These are phyloP conservation scores for Hymenochirus boettgeri DNA, from an alignment of 2,113 vertebrate species.

Conservation along the genomic window DNA sequence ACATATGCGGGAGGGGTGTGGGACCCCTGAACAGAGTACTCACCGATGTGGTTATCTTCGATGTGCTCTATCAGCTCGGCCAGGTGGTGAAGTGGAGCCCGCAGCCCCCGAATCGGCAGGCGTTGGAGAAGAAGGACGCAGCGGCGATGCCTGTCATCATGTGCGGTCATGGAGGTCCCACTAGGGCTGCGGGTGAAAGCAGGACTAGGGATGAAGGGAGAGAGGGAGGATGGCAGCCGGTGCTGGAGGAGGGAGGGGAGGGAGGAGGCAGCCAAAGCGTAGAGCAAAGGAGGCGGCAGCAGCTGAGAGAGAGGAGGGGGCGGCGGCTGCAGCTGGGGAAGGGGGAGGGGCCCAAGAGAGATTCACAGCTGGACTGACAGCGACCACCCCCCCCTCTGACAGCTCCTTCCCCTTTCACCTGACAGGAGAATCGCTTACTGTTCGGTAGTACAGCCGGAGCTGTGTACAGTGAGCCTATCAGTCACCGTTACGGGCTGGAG, in stretches of 20 bases:
- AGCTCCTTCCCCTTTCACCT: conserved; percentile 4
- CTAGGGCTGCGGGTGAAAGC: conserved; percentile 19
- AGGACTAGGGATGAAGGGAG: conserved; percentile 44
- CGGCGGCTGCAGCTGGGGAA: conserved; percentile 65
- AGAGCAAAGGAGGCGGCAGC: conserved; percentile 72
- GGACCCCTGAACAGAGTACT: conserved; percentile 39
- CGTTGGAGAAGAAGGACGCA: conserved; percentile 94
- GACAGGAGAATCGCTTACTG: too few relatives aligned
- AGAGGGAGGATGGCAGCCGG: conserved; percentile 44
- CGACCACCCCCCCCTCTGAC: conserved; percentile 28
- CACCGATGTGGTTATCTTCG: conserved; percentile 92
- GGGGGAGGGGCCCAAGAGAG: conserved; percentile 69
- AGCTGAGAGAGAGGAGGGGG: conserved; percentile 58
- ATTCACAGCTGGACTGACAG: conserved; percentile 62
- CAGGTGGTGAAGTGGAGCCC: conserved; percentile 86
- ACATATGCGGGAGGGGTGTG: background rate
- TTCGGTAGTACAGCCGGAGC: too few relatives aligned
- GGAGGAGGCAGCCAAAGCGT: conserved; percentile 42
- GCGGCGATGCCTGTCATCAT: conserved; percentile 95
- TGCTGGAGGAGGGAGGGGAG: conserved; percentile 43
- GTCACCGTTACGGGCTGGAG: too few relatives aligned
- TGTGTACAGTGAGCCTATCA: too few relatives aligned
- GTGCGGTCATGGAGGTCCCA: conserved; percentile 52
- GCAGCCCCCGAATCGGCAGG: conserved; percentile 87
- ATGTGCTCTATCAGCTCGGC: conserved; percentile 92